Base-by-base conservation (phyloP, 2,888 invertebrate species). In the Melieria omissa region DNA sequence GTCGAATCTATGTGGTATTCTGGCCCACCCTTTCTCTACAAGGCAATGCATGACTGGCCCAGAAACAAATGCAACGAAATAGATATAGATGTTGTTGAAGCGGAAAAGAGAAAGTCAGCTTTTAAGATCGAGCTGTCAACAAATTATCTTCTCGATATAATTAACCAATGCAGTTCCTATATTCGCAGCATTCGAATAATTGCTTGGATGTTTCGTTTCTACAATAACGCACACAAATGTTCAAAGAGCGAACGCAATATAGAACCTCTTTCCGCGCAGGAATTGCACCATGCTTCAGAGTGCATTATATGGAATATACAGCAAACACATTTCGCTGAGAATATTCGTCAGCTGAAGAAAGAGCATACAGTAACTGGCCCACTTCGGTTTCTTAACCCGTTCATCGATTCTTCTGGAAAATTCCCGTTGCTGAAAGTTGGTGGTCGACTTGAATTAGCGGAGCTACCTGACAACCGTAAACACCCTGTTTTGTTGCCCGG, bases 1-100 rank as follows among this genome's bases (percentile, higher is more conserved):
- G 14, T 4, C 0, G 62, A 63, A 12, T 71, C 71, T 44, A 71
- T 73, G 54, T 77, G 74, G 72, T 71, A 67, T 10, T 65, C 44
- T 41, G 70, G 73, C 44, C 70, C 74, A 12, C 42, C 46, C 4
- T 74, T 73, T 63, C 65, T 74, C 8, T 29, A 45, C 44, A 44
- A 60, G 41, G 44, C 61, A 14, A 44, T 61, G 10, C 9, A 47
- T 47, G 62, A 69, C 5, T 71, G 69, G 68, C 71, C 73, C 41
- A 52, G 42, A 5, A n/a, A 45, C 8, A 14, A 16, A 16, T 14
- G 54, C 44, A 41, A 14, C 42, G 45, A 63, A 44, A 63, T 70
- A 12, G 55, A 70, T 55, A 58, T 64, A 16, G 29, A 69, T 10
- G 63, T 54, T n/a, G 29, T 69, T 14, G 41, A 57, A 42, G 61